These are phyloP conservation scores for Troides oblongomaculatus DNA, from an alignment of 2,888 invertebrate genomes.

Conservation along the genomic window DNA sequence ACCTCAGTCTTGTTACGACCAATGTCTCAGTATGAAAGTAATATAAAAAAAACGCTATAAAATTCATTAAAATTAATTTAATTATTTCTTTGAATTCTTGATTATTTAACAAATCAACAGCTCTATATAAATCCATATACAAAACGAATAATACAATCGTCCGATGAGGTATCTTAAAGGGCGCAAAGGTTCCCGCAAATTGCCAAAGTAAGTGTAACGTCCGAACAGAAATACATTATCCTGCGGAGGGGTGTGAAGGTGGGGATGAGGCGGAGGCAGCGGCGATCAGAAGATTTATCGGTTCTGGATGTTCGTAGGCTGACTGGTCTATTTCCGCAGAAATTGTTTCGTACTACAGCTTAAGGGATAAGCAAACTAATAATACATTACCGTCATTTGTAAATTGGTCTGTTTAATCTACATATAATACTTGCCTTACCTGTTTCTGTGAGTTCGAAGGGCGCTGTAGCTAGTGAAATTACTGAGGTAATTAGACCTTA, in stretches of 20 bases:
- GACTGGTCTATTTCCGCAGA: constrained; percentile 63
- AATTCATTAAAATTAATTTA: too few species aligned
- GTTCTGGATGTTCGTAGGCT: constrained; percentile 50
- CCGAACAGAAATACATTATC: constrained; percentile 80
- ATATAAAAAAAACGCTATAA: too few species aligned
- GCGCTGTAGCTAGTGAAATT: too few species aligned
- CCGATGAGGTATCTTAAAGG: constrained; percentile 78
- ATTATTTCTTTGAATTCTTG: too few species aligned
- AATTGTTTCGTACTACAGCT: constrained; percentile 30
- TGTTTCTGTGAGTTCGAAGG: not conserved
- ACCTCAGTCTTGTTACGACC: too few species aligned
- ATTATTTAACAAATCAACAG: constrained; percentile 7
- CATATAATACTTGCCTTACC: not conserved
- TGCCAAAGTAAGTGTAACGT: constrained; percentile 78
- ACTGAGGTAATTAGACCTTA: too few species aligned
- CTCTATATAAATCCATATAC: constrained; percentile 41
- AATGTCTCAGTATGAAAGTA: too few species aligned
- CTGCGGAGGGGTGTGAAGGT: constrained; percentile 37
- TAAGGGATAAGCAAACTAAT: constrained; percentile 28
- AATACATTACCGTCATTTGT: constrained; percentile 18
- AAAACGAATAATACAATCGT: constrained; percentile 66
- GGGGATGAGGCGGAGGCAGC: constrained; percentile 39
- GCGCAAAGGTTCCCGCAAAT: constrained; percentile 79
- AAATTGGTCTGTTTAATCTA: not conserved
- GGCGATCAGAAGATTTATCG: constrained; percentile 68